Evolutionary conservation across 2,113 vertebrate genomes (phyloP), one percentile per base, ranked within the genome.

Genomic region (Salminus brasiliensis): DNA sequence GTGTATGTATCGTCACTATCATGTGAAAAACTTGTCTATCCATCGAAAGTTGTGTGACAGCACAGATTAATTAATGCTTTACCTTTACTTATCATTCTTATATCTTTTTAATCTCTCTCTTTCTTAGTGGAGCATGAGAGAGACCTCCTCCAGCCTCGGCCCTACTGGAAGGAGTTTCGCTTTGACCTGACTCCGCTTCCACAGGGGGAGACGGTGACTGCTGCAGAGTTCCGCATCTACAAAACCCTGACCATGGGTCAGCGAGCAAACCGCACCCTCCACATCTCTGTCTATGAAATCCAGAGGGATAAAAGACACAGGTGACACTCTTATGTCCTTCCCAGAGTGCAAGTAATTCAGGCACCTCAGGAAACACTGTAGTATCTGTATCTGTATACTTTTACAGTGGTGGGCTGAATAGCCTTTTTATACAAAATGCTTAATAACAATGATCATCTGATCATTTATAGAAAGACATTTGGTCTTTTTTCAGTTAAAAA

Each of bases 151-250:
- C 95, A 93, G 0, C 94, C 94, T 0, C 94, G 95, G 49, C 96
- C 96, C 0, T 96, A 96, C 87, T 98, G 97, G 96, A 99, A 99
- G 88, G 96, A 99, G 92, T 97, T 99, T 80, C 91, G 89, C 0
- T 99, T 99, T 9, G 98, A 99, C 87, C 91, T 98, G 89, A 94
- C 95, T 0, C 97, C 96, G 23, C 94, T 98, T 74, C 97, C 97
- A 0, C 87, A 90, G 0, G 97, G 95, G 0, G 98, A 99, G 88
- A 91, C 90, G 0, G 95, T 98, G 83, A 97, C 95, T 0, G 96
- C 96, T 0, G 97, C 97, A 0, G 96, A 99, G 88, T 96, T 99
- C 71, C 94, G 97, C 9, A 96, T 99, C 85, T 98, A 97, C 83
- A 99, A 98, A 89, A 93, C 91, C 0, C 90, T 94, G 60, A 96